phyloP scores from a whole-genome alignment of 1,140 invertebrate species.

The Musca domestica region DNA sequence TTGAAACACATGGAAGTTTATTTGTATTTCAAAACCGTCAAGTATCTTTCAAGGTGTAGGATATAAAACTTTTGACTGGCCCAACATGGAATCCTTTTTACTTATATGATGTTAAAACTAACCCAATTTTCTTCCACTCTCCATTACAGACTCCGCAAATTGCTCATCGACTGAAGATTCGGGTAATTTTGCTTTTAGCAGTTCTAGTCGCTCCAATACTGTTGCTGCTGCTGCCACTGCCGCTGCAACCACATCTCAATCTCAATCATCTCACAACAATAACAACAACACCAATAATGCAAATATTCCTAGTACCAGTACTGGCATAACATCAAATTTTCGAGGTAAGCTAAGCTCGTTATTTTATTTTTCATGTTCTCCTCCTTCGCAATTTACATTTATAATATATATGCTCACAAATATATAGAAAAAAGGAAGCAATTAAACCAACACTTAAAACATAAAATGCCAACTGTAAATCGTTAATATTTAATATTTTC shows the following conservation, averaged over 20 bases:
- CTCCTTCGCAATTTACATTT: neutral
- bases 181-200: slow-evolving; percentile 2
- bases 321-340: slow-evolving; percentile 33
- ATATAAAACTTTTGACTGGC: neutral
- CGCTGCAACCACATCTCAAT: neutral
- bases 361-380: slow-evolving; percentile 10
- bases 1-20: too few relatives aligned
- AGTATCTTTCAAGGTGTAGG: neutral
- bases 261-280: neutral
- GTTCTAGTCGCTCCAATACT: slow-evolving; percentile 22
- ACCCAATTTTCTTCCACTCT: too few relatives aligned
- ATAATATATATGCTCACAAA: neutral
- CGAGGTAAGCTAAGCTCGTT: slow-evolving; percentile 24
- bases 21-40: too few relatives aligned
- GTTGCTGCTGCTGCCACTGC: neutral
- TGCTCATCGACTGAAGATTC: neutral
- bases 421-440: neutral
- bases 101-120: neutral
- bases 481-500: slow-evolving; percentile 42
- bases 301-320: slow-evolving; percentile 32
- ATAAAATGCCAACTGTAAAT: slow-evolving; percentile 47
- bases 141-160: neutral
- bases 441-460: slow-evolving; percentile 32
- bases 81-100: too few relatives aligned
- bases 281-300: slow-evolving; percentile 6